A percentile compares a stretch with the other conserved stretches of the same genome.
These are phyloP conservation scores for Drosophila leontia DNA, from an alignment of 1,140 invertebrate genomes.

Conservation along the genomic window DNA sequence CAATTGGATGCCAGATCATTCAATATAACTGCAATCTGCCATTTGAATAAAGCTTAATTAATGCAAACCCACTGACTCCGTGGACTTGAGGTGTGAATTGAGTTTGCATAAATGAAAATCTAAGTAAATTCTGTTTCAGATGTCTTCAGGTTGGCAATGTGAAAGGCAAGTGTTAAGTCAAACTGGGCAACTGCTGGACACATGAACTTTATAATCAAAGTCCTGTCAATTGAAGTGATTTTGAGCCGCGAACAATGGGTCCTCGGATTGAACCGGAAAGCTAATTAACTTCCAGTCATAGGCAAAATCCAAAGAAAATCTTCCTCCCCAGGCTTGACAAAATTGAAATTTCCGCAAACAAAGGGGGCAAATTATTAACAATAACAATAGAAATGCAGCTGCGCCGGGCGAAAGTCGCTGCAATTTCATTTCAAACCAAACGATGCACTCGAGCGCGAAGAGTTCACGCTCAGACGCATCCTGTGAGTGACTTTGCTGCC, in stretches of 20 bases:
- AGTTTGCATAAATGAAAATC: conserved; percentile 28
- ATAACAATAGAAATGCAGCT: conserved; percentile 68
- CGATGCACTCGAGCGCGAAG: conserved; percentile 63
- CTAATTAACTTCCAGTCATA: conserved; percentile 33
- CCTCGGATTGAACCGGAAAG: background rate
- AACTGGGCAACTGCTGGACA: background rate
- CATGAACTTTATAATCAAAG: background rate
- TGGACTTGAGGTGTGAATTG: conserved; percentile 25
- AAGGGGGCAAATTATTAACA: conserved; percentile 76
- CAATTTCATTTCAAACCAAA: conserved; percentile 50
- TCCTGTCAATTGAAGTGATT: background rate
- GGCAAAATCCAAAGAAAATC: conserved; percentile 6
- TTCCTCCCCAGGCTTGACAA: conserved; percentile 18
- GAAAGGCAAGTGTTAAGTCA: background rate
- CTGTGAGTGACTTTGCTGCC: conserved; percentile 64
- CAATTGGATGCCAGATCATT: conserved; percentile 12
- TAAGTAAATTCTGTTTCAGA: conserved; percentile 3
- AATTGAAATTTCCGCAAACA: conserved; percentile 56
- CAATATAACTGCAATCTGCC: conserved; percentile 9
- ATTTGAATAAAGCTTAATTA: conserved; percentile 37
- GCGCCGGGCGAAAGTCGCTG: conserved; percentile 38
- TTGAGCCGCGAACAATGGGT: conserved; percentile 17
- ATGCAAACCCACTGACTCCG: conserved; percentile 22
- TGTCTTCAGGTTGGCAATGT: background rate
- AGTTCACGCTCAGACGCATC: conserved; percentile 76